Evolutionary conservation across 64 coral and sea anemone genomes (phyloP).

Genomic region (Porites australiensis): DNA sequence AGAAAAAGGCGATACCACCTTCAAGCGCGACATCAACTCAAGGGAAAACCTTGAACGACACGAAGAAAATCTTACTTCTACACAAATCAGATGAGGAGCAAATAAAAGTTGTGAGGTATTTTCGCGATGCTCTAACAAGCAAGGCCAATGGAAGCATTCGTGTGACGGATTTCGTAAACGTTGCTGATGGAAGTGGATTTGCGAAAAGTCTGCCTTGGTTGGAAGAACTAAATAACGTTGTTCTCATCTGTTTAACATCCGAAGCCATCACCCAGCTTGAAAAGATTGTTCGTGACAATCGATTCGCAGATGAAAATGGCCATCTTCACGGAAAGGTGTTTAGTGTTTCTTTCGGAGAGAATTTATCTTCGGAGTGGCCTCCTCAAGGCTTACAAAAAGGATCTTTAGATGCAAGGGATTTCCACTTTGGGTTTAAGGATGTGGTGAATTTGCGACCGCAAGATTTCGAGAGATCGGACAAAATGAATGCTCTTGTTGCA

Average conservation of each 20-base stretch:
- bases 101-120: slow-evolving; percentile 40
- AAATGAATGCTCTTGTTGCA: slow-evolving; percentile 64
- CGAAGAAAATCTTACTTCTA: slow-evolving; percentile 73
- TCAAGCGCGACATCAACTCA: no score
- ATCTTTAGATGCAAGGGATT: slow-evolving; percentile 66
- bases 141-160: slow-evolving; percentile 50
- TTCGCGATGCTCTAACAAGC: slow-evolving; percentile 68
- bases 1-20: neutral
- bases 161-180: slow-evolving; percentile 49
- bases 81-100: slow-evolving; percentile 60
- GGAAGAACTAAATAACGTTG: slow-evolving; percentile 68
- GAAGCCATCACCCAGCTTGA: slow-evolving; percentile 59
- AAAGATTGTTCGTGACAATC: slow-evolving; percentile 53
- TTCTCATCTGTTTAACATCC: slow-evolving; percentile 73
- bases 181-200: slow-evolving; percentile 39
- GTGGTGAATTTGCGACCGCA: slow-evolving; percentile 33
- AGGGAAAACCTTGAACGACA: slow-evolving; percentile 43
- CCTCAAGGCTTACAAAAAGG: slow-evolving; percentile 34
- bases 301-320: slow-evolving; percentile 49
- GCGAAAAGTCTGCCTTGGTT: slow-evolving; percentile 71
- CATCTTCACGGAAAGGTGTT: slow-evolving; percentile 82
- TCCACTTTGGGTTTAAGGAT: slow-evolving; percentile 73
- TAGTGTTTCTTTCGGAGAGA: slow-evolving; percentile 80
- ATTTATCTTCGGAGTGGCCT: slow-evolving; percentile 69
- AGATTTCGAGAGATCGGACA: slow-evolving; percentile 68